These are phyloP conservation scores for Calidris pygmaea DNA, from an alignment of 2,113 vertebrate genomes.

Conservation along the genomic window DNA sequence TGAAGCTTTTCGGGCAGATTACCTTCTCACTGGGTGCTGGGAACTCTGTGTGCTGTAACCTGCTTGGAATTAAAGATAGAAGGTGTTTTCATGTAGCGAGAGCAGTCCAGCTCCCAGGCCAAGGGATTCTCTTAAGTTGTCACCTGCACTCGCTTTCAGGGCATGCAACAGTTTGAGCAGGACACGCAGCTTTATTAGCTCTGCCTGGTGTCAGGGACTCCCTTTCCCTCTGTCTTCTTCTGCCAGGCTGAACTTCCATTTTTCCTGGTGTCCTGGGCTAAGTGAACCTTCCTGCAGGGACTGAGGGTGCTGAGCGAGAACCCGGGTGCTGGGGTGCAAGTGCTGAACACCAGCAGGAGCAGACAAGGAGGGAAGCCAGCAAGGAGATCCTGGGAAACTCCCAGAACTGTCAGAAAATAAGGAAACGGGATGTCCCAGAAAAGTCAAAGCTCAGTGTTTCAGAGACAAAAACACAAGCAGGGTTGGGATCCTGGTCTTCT, in stretches of 20 bases:
- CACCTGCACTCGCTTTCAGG: background rate
- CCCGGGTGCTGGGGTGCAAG: rapidly evolving
- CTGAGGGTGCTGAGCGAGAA: background rate
- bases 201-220: background rate
- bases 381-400: background rate
- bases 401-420: background rate
- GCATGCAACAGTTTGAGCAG: background rate
- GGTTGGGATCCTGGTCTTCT: background rate
- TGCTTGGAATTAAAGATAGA: background rate
- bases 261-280: rapidly evolving
- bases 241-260: background rate
- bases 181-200: background rate
- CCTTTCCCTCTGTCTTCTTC: background rate
- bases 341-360: background rate
- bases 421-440: background rate
- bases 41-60: background rate
- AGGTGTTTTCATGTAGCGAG: background rate
- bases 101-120: background rate
- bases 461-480: background rate
- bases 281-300: background rate
- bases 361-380: background rate
- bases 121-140: background rate
- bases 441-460: background rate
- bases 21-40: background rate
- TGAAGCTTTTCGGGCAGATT: background rate